Base-by-base conservation (phyloP, 2,888 invertebrate species). In the Tanytarsus gracilentus region DNA sequence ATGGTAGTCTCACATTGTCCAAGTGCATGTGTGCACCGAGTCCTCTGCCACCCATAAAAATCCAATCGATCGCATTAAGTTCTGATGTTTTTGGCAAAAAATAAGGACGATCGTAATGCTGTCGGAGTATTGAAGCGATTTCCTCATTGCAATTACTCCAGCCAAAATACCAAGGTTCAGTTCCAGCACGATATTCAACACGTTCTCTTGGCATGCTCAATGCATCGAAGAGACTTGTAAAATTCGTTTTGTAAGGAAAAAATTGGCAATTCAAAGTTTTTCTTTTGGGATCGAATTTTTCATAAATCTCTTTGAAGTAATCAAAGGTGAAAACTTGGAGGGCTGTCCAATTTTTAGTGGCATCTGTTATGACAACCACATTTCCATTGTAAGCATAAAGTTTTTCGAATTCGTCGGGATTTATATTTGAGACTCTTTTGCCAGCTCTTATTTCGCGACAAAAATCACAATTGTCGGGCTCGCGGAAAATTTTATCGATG, bases 1-100 rank as follows among this genome's bases (percentile, higher is more conserved):
- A 97, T 61, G 95, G 90, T 73, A 90, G 82, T 55, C 83, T 81
- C 53, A 97, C 97, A 63, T 94, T 89, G 74, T 97, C 97, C 65
- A 97, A 95, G 72, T 97, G 97, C 87, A 97, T 86, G 67, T 94
- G 90, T 0, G 96, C 96, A 0, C 97, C 97, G 68, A 88, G 83
- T 1, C 96, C 96, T 0, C 91, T 86, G 27, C 89, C 92, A 1
- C 97, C 97, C 87, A 97, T 96, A 71, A 97, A 97, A 66, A 97
- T 87, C 96, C 96, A 97, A 73, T 94, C 95, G 0, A 90, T 83
- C 63, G 86, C 88, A 67, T 91, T 88, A 67, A 88, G 88, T 72
- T 96, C 95, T 0, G 96, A 88, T 0, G 83, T 82, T 30, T 73
- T 74, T 0, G 96, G 95, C 55, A 97, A 77, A 72, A 97, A 97